These are phyloP conservation scores for Eupeodes corollae DNA, from an alignment of 1,140 invertebrate species.

Conservation along the genomic window DNA sequence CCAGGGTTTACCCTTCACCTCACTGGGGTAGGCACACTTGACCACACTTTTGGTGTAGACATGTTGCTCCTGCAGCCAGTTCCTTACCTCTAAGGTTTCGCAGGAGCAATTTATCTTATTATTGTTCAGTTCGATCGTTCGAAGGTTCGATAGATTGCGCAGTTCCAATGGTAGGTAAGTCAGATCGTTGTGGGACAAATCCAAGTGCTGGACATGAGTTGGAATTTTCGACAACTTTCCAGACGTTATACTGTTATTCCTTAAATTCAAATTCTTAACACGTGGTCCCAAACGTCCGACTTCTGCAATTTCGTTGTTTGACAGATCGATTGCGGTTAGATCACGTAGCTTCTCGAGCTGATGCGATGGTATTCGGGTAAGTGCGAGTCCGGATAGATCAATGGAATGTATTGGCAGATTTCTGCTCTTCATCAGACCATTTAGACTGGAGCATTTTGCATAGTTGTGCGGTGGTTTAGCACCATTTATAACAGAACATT, in stretches of 20 bases:
- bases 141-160: slow-evolving; percentile 39
- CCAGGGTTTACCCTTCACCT: slow-evolving; percentile 42
- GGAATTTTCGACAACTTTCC: slow-evolving; percentile 42
- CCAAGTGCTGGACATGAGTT: slow-evolving; percentile 46
- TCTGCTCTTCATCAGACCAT: slow-evolving; percentile 13
- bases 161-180: slow-evolving; percentile 44
- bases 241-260: slow-evolving; percentile 43
- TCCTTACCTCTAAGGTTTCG: slow-evolving; percentile 43
- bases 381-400: slow-evolving; percentile 46
- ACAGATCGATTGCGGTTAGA: slow-evolving; percentile 45
- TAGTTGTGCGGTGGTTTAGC: slow-evolving; percentile 22
- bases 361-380: slow-evolving; percentile 39
- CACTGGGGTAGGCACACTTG: slow-evolving; percentile 41
- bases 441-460: slow-evolving; percentile 26
- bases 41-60: slow-evolving; percentile 43
- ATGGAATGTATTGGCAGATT: slow-evolving; percentile 35
- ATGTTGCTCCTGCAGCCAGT: slow-evolving; percentile 40
- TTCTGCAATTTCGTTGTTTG: slow-evolving; percentile 44
- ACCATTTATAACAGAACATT: slow-evolving; percentile 19
- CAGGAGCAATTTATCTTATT: slow-evolving; percentile 50
- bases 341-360: slow-evolving; percentile 44
- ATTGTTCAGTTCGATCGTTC: slow-evolving; percentile 44
- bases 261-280: slow-evolving; percentile 46
- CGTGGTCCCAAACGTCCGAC: slow-evolving; percentile 45
- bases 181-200: slow-evolving; percentile 49